Conservation (phyloP, 2,113 vertebrate genomes). For the Melanerpes aurifrons region DNA sequence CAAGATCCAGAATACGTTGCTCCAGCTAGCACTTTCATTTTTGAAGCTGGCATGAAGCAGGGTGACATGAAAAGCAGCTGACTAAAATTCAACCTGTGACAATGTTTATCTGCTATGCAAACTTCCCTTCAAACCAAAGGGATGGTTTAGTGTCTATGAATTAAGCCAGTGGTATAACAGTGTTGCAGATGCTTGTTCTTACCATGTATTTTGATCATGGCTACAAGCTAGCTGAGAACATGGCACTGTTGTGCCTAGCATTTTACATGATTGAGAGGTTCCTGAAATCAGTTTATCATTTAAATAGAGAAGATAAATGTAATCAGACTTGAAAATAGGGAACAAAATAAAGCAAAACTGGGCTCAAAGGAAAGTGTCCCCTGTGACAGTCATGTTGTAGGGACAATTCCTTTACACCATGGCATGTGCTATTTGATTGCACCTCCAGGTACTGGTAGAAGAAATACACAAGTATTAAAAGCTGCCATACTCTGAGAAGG, state of each 20-base stretch:
- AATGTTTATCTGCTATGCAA: neutral
- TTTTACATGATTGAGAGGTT: neutral
- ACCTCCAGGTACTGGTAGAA: neutral
- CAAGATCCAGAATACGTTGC: too few relatives aligned
- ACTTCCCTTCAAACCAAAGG: neutral
- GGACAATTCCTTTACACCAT: neutral
- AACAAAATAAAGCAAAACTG: neutral
- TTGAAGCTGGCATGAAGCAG: too few relatives aligned
- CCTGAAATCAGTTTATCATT: neutral
- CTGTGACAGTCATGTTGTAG: neutral
- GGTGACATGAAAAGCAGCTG: too few relatives aligned
- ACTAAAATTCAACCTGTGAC: too few relatives aligned
- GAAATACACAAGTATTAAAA: neutral
- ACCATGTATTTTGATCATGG: neutral
- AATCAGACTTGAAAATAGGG: neutral
- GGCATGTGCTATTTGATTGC: neutral
- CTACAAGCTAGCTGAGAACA: neutral
- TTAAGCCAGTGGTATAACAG: neutral
- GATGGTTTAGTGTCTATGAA: neutral
- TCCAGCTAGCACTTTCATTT: too few relatives aligned
- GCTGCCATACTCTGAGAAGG: neutral
- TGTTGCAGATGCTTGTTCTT: neutral
- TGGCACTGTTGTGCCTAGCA: rapidly evolving
- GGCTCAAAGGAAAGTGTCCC: neutral
- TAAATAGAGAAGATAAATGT: neutral